Conservation (phyloP, 2,888 invertebrate species). For the Liodrosophila aerea region DNA sequence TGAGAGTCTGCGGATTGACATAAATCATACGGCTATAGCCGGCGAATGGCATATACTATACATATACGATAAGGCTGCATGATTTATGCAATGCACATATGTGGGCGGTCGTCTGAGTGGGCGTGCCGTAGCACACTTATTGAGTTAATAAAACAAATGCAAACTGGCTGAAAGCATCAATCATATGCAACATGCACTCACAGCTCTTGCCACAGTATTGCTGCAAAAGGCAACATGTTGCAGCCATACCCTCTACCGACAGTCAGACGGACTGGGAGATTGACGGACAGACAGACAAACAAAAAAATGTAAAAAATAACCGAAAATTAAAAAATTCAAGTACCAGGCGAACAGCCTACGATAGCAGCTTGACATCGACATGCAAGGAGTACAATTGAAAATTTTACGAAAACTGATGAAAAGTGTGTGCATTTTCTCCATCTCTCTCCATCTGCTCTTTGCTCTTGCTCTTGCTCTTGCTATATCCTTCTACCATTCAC, state of each 20-base stretch:
- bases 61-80: constrained; percentile 42
- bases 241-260: background rate
- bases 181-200: constrained; percentile 23
- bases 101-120: background rate
- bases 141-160: constrained; percentile 40
- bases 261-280: no score
- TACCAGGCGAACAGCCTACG: constrained; percentile 50
- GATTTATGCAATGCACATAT: constrained; percentile 36
- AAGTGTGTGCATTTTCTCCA: constrained; percentile 23
- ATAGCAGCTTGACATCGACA: constrained; percentile 35
- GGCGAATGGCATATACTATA: constrained; percentile 29
- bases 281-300: background rate
- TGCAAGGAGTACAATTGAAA: constrained; percentile 21
- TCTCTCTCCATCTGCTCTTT: no score
- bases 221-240: constrained; percentile 14
- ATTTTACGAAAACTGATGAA: constrained; percentile 38
- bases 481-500: no score
- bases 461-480: no score
- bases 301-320: constrained; percentile 35
- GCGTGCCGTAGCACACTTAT: constrained; percentile 8
- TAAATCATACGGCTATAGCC: constrained; percentile 46
- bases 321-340: constrained; percentile 51
- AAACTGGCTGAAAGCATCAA: constrained; percentile 22
- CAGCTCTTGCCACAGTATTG: constrained; percentile 11
- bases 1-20: constrained; percentile 54